Percentiles rank a stretch among this genome's conserved stretches.
These are phyloP conservation scores for Solen grandis DNA, from an alignment of 1,140 invertebrate species.

Conservation along the genomic window DNA sequence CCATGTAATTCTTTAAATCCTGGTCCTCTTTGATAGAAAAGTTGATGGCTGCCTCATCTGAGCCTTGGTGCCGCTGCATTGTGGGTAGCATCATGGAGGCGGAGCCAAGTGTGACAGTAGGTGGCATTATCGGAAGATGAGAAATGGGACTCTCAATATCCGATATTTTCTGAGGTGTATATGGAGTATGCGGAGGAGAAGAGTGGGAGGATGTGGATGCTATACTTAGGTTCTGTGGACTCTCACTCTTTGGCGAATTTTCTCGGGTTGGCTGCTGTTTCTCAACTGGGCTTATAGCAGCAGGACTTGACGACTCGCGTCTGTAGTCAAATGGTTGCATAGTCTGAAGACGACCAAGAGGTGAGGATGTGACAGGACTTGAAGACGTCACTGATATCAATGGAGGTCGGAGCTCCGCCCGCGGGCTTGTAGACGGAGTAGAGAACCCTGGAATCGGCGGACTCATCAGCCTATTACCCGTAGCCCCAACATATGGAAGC, in stretches of 20 bases:
- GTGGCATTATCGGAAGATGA: slow-evolving; percentile 34
- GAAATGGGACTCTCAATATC: slow-evolving; percentile 21
- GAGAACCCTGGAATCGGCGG: slow-evolving; percentile 69
- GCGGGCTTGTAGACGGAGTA: slow-evolving; percentile 59
- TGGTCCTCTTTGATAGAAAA: slow-evolving; percentile 70
- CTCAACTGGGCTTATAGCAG: slow-evolving; percentile 64
- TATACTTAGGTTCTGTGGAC: slow-evolving; percentile 75
- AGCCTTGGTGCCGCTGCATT: slow-evolving; percentile 51
- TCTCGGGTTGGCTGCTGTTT: slow-evolving; percentile 54
- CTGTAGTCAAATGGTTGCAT: slow-evolving; percentile 97
- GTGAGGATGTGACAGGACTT: slow-evolving; percentile 83
- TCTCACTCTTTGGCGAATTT: slow-evolving; percentile 69
- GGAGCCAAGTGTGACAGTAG: slow-evolving; percentile 51
- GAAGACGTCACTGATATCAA: slow-evolving; percentile 69
- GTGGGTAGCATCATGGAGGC: slow-evolving; percentile 59
- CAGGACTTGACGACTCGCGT: slow-evolving; percentile 84
- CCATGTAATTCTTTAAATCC: slow-evolving; percentile 75
- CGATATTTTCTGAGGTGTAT: slow-evolving; percentile 31
- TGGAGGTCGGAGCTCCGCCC: slow-evolving; percentile 67
- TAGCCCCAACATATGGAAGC: slow-evolving; percentile 67
- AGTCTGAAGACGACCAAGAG: slow-evolving; percentile 93
- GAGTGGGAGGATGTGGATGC: slow-evolving; percentile 70
- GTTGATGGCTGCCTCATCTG: slow-evolving; percentile 64
- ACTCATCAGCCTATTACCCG: slow-evolving; percentile 67
- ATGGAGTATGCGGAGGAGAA: slow-evolving; percentile 55